Percentiles rank a stretch among this genome's conserved stretches.
Evolutionary conservation across 2,888 invertebrate genomes (phyloP).

Genomic region (Drosophila subquinaria): DNA sequence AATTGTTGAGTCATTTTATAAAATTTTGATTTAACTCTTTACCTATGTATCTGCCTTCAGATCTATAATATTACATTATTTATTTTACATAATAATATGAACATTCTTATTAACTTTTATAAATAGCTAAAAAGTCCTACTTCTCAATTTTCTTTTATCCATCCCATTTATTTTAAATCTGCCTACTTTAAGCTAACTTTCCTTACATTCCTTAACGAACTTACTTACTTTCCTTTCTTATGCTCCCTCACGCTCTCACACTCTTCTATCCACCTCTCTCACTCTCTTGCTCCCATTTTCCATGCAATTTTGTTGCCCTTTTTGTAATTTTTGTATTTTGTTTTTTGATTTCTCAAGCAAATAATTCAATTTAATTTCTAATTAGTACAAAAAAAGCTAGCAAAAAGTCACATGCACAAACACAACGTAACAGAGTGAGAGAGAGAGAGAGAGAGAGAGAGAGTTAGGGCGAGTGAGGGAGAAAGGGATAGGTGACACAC

Average conservation of each 20-base stretch:
- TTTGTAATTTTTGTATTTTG: conserved; percentile 23
- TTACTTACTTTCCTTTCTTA: neutral
- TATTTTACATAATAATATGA: too few relatives aligned
- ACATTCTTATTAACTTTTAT: too few relatives aligned
- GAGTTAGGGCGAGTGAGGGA: neutral
- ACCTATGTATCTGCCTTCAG: too few relatives aligned
- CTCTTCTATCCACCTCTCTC: neutral
- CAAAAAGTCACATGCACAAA: conserved; percentile 42
- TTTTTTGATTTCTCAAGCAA: conserved; percentile 78
- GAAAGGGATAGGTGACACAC: conserved; percentile 12
- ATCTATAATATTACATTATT: too few relatives aligned
- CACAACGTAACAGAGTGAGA: conserved; percentile 1
- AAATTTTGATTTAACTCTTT: too few relatives aligned
- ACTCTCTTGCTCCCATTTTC: conserved; percentile 4
- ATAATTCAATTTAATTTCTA: conserved; percentile 80
- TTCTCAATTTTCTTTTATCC: neutral
- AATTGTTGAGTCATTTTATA: too few relatives aligned
- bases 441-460: neutral
- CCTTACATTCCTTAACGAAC: neutral
- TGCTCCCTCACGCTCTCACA: neutral
- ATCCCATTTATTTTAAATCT: neutral
- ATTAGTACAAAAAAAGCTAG: conserved; percentile 43
- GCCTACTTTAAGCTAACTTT: too few relatives aligned
- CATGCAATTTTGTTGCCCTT: conserved; percentile 19
- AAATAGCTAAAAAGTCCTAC: too few relatives aligned